Evolutionary conservation across 2,113 vertebrate genomes (phyloP), one percentile per base, ranked within the genome.

Genomic region (Rhinopomastus cyanomelas): DNA sequence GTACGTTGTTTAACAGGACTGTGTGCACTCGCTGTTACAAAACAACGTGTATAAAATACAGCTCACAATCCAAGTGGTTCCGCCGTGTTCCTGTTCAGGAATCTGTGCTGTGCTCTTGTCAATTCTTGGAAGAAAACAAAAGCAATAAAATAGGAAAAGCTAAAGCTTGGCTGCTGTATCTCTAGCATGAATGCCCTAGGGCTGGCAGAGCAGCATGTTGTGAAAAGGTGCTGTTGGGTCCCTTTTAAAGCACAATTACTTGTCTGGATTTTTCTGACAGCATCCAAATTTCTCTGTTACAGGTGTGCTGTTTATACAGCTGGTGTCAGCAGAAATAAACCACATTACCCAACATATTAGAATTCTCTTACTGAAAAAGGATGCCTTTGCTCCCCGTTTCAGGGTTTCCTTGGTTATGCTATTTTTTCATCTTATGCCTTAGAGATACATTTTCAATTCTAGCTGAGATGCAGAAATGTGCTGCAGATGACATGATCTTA

Each of bases 41-140:
- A 89, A 65, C 39, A 16, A 16, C 0, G 2, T 3, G 0, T 55
- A 55, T 23, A 60, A 65, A 88, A 91, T 32, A 0, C 0, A 2
- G 17, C 36, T 61, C 62, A 18, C n/a, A 11, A 5, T 71, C 69
- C 8, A 32, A 16, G 42, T 65, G 30, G 48, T 19, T 60, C 53
- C 26, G 73, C 53, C 26, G 73, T 48, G 39, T 75, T 78, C 61
- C 52, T 75, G 3, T 30, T 30, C 55, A 39, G 15, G 22, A 79
- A 39, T 18, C 53, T 32, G 57, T 62, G 62, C 62, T 62, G 25
- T n/a, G 37, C 61, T 72, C 71, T 52, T 4, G 3, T 60, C 2
- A 2, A 34, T 39, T 75, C 44, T 57, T 64, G 29, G 46, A 42
- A 42, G 11, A 66, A 74, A 42, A 1, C 56, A 22, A 60, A 57